Base-by-base conservation (phyloP, 1,140 invertebrate species). In the Bacillus rossius region DNA sequence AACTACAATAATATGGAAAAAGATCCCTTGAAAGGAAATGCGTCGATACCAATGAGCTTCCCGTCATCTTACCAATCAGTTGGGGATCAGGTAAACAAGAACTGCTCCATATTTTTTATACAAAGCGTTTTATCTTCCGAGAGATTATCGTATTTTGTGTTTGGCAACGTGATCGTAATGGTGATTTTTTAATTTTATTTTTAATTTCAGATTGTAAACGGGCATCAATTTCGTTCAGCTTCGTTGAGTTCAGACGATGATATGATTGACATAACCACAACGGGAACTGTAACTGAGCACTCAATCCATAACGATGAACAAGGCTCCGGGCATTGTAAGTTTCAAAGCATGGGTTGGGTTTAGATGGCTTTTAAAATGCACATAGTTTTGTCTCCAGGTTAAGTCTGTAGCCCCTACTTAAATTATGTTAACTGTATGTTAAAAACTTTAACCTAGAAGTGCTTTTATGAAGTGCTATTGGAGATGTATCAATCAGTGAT, bases 191-290 rank as follows among this genome's bases (percentile, higher is more conserved):
- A 8, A 0, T 20, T 57, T 47, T 55, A 13, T 23, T 22, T 26
- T 34, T 17, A 16, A 37, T 53, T 52, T 8, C 60, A 63, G 61
- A 13, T 57, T 47, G 16, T 20, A 47, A 63, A 63, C 38, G 60
- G 60, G 3, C 43, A 61, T 25, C 48, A 61, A 22, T 45, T 52
- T 38, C 65, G 68, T 14, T 69, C 70, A 37, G 71, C 70, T 55
- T 75, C 70, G 43, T 52, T 70, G 26, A 73, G 71, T 64, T 79
- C 79, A 56, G 81, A 82, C 67, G 82, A 84, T 66, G 83, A 83
- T 66, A 84, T 84, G 81, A 81, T 84, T 55, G 82, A 84, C 66
- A 84, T 85, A 40, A 81, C 80, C 26, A 79, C 78, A 54, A 71
- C 75, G 45, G 75, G 73, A 37, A 74, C 70, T 59, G 73, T 65